These are phyloP conservation scores for Cheilosia pagana DNA, from an alignment of 2,888 invertebrate genomes.

Conservation along the genomic window DNA sequence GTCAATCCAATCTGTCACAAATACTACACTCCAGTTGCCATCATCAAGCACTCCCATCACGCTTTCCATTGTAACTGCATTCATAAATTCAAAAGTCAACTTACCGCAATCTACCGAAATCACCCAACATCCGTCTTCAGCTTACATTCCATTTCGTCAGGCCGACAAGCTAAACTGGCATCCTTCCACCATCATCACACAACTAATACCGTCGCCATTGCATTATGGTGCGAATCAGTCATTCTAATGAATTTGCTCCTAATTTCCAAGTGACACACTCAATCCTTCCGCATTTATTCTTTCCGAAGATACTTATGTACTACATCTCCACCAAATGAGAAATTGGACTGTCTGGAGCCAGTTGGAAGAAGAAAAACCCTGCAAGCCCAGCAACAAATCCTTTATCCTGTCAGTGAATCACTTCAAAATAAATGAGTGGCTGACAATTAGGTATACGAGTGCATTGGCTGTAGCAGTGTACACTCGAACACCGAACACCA, in stretches of 20 bases:
- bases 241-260: conserved; percentile 65
- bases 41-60: background rate
- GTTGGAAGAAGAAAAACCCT: conserved; percentile 25
- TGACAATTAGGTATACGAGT: conserved; percentile 59
- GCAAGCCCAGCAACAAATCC: conserved; percentile 28
- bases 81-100: conserved; percentile 35
- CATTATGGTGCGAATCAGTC: conserved; percentile 46
- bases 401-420: conserved; percentile 53
- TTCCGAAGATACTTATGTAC: conserved; percentile 12
- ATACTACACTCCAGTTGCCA: background rate
- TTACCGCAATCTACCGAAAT: conserved; percentile 13
- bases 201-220: conserved; percentile 22
- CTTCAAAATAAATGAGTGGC: conserved; percentile 67
- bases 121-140: conserved; percentile 17
- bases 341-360: conserved; percentile 41
- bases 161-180: conserved; percentile 22
- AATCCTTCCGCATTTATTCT: conserved; percentile 39
- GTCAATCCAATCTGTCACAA: background rate
- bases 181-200: conserved; percentile 2
- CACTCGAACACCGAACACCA: conserved; percentile 25
- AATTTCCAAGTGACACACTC: conserved; percentile 52
- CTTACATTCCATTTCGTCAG: conserved; percentile 23
- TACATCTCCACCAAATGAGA: conserved; percentile 3
- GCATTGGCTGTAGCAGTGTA: conserved; percentile 14
- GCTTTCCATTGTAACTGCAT: background rate